These are phyloP conservation scores for Ochotona curzoniae DNA, from an alignment of 2,113 vertebrate species.

Conservation along the genomic window DNA sequence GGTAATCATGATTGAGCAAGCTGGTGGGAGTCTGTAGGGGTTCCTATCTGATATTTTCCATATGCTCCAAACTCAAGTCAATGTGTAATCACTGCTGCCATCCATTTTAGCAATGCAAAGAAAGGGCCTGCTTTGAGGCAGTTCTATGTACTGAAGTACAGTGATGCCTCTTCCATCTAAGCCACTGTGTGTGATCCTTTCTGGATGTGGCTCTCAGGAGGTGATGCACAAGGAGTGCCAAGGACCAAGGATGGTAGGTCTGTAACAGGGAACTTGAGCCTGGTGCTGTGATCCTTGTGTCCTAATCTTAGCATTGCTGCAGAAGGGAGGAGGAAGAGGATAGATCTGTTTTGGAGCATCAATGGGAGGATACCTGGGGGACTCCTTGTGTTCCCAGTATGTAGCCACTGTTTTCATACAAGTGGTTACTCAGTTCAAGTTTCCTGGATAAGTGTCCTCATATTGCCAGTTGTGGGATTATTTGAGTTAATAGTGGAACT, in stretches of 20 bases:
- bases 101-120: background rate
- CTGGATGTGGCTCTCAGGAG: background rate
- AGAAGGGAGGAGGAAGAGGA: background rate
- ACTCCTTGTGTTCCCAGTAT: background rate
- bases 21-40: background rate
- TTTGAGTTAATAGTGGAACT: background rate
- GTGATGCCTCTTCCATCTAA: background rate
- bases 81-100: background rate
- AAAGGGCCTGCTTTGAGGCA: background rate
- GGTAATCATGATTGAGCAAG: background rate
- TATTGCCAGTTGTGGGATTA: background rate
- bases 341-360: background rate
- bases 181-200: background rate
- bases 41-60: slow-evolving; percentile 27
- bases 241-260: background rate
- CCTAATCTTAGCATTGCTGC: background rate
- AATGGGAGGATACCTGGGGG: background rate
- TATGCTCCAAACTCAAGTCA: background rate
- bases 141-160: background rate
- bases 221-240: background rate
- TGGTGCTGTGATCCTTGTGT: background rate
- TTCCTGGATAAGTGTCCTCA: background rate
- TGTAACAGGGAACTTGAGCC: background rate
- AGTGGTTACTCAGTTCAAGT: background rate
- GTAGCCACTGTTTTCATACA: background rate